A percentile compares a stretch with the other conserved stretches of the same genome.
These are phyloP conservation scores for Cynodonichthys magdalenae DNA, from an alignment of 2,797 vertebrate genomes.

Conservation along the genomic window DNA sequence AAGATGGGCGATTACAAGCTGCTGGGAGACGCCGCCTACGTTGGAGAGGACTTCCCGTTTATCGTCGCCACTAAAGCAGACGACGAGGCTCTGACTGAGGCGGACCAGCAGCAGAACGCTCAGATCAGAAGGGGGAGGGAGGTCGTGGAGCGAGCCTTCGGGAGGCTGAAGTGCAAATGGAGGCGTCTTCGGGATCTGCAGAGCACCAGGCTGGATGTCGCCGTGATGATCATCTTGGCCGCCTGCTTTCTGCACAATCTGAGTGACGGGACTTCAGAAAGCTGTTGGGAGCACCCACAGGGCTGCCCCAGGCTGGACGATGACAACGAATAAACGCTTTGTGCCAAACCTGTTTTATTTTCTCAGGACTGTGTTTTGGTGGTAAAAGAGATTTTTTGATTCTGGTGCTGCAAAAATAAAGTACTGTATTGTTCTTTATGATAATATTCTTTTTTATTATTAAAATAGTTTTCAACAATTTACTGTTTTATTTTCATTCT, in stretches of 20 bases:
- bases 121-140: neutral
- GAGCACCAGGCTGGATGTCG: neutral
- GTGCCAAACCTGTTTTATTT: no score
- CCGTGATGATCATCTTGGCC: neutral
- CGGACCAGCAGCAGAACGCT: neutral
- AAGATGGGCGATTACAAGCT: no score
- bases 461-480: no score
- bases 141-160: neutral
- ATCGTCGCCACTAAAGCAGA: neutral
- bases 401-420: no score
- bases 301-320: neutral
- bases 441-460: no score
- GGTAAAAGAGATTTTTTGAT: no score
- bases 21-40: no score
- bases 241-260: neutral
- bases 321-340: neutral
- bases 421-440: no score
- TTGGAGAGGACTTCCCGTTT: no score
- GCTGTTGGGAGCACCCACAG: neutral
- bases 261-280: neutral
- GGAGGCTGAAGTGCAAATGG: neutral
- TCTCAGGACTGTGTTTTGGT: no score
- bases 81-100: neutral
- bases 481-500: no score
- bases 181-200: neutral